Evolutionary conservation across 2,888 invertebrate genomes (phyloP).

Genomic region (Autographa pulchrina): DNA sequence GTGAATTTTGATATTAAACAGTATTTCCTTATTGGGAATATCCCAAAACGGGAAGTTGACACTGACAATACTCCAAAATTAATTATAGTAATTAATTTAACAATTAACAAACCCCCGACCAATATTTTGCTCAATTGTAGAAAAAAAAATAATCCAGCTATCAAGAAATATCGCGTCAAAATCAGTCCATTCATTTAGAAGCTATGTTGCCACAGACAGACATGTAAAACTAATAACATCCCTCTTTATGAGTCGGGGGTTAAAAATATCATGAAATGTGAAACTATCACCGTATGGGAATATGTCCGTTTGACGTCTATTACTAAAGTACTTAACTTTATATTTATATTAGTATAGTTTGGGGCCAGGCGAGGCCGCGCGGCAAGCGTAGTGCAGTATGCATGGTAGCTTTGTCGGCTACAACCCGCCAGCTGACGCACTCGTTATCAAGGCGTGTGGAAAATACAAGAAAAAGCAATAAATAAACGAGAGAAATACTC

Average conservation of each 20-base stretch:
- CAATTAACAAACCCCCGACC: too few relatives aligned
- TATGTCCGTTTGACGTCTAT: conserved; percentile 52
- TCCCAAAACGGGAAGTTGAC: not conserved
- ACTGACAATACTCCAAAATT: not conserved
- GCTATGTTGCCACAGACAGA: too few relatives aligned
- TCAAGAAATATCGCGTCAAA: too few relatives aligned
- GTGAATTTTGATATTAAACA: conserved; percentile 5
- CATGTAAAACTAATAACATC: too few relatives aligned
- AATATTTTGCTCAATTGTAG: too few relatives aligned
- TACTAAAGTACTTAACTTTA: conserved; percentile 63
- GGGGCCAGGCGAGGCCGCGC: conserved; percentile 73
- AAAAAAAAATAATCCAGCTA: too few relatives aligned
- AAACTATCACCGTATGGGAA: conserved; percentile 26
- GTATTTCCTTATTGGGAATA: conserved; percentile 1
- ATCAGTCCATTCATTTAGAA: too few relatives aligned
- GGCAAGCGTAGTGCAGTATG: conserved; percentile 79
- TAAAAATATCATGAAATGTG: conserved; percentile 29
- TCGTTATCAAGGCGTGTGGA: conserved; percentile 78
- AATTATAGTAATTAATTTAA: conserved; percentile 17
- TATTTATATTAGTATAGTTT: conserved; percentile 58
- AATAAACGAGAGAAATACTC: not conserved
- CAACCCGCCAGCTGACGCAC: conserved; percentile 77
- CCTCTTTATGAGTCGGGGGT: too few relatives aligned
- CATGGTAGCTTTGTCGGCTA: conserved; percentile 85
- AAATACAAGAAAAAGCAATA: conserved; percentile 19